phyloP scores from a whole-genome alignment of 2,797 vertebrate genomes.

The Sphenodon punctatus region DNA sequence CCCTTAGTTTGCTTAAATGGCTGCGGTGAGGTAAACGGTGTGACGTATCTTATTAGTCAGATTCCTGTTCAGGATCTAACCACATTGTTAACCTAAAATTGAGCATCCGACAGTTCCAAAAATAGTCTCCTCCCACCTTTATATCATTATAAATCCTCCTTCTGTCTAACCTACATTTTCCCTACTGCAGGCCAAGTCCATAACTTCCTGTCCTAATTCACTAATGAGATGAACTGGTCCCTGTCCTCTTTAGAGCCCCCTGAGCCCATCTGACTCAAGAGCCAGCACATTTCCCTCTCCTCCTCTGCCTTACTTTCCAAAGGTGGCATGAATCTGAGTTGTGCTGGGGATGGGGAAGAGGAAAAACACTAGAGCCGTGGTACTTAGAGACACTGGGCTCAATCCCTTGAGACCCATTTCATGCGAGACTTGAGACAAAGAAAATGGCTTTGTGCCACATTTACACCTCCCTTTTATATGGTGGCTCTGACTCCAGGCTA shows the following conservation, averaged over 20 bases:
- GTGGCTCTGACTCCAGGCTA: not conserved
- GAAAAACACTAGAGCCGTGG: not conserved
- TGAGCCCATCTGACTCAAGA: not conserved
- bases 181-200: conserved; percentile 35
- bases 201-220: conserved; percentile 63
- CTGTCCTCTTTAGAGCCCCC: conserved; percentile 20
- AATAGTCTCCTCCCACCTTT: conserved; percentile 4
- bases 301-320: rapidly evolving
- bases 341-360: not conserved
- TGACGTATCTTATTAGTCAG: not conserved
- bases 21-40: not conserved
- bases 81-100: conserved; percentile 58
- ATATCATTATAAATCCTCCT: conserved; percentile 42
- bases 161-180: conserved; percentile 41
- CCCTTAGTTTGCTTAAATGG: not conserved
- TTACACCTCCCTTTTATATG: not conserved
- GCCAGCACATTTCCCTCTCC: not conserved
- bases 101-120: conserved; percentile 22
- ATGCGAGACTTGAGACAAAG: not conserved
- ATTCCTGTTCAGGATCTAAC: not conserved
- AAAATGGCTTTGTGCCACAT: not conserved
- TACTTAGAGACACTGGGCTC: not conserved
- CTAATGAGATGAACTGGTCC: conserved; percentile 43
- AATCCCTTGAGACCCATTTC: not conserved
- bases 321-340: not conserved